phyloP scores from a whole-genome alignment of 2,113 vertebrate genomes.

The Cyanoderma ruficeps region DNA sequence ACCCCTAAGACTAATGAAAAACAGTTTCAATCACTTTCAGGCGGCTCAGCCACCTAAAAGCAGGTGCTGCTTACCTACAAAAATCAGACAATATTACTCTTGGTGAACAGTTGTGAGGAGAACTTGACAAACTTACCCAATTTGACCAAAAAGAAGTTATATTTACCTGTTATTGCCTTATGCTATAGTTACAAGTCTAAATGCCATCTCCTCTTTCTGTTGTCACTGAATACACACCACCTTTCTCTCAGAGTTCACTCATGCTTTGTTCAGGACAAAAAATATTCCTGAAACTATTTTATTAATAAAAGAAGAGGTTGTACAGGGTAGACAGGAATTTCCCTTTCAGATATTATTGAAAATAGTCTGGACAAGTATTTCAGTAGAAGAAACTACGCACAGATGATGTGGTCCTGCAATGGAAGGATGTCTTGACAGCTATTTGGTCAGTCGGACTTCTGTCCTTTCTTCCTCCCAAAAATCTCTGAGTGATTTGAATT shows the following conservation, averaged over 20 bases:
- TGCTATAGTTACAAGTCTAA: background rate
- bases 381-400: background rate
- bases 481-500: background rate
- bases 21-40: background rate
- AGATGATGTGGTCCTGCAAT: background rate
- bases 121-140: background rate
- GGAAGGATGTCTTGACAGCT: background rate
- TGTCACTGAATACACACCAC: background rate
- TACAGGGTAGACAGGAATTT: background rate
- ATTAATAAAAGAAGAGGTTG: background rate
- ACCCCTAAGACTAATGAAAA: background rate
- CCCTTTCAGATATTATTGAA: background rate
- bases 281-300: background rate
- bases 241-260: background rate
- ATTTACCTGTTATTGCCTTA: background rate
- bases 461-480: background rate
- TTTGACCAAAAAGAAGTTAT: fast-evolving
- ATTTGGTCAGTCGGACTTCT: background rate
- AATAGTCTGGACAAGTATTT: background rate
- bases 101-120: background rate
- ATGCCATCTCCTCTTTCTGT: background rate
- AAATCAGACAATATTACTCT: background rate
- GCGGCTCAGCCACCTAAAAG: background rate
- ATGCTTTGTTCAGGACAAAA: background rate
- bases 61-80: background rate